Percentiles rank a stretch among this genome's conserved stretches.
phyloP scores from a whole-genome alignment of 2,797 vertebrate genomes.

The Sternotherus odoratus region DNA sequence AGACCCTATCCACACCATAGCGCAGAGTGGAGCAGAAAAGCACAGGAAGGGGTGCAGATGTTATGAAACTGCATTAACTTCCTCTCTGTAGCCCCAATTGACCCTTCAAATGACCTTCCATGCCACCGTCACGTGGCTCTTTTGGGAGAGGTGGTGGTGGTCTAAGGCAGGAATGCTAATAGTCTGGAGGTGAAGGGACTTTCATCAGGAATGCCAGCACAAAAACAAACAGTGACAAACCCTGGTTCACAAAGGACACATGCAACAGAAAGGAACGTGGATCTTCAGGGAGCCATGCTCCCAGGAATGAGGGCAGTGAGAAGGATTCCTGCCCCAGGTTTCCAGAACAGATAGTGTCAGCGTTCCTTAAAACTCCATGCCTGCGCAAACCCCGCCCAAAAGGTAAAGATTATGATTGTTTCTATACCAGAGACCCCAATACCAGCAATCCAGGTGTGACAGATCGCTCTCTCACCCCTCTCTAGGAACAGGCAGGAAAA shows the following conservation, averaged over 20 bases:
- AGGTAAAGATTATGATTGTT: not conserved
- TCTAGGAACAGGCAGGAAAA: no score
- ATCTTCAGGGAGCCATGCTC: no score
- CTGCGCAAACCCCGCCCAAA: not conserved
- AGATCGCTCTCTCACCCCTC: no score
- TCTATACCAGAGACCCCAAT: not conserved
- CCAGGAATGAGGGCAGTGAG: not conserved
- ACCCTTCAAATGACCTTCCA: not conserved
- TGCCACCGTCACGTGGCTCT: not conserved
- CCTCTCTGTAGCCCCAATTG: not conserved
- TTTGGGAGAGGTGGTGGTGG: not conserved
- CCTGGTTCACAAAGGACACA: not conserved
- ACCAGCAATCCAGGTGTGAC: not conserved
- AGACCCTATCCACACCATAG: not conserved
- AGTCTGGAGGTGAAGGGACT: not conserved
- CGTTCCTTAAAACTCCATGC: not conserved
- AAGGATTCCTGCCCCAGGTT: not conserved
- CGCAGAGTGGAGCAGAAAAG: not conserved
- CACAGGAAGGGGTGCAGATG: not conserved
- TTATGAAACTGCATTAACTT: no score
- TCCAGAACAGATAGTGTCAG: not conserved
- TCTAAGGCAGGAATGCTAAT: not conserved
- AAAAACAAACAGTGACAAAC: not conserved
- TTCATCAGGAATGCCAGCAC: not conserved
- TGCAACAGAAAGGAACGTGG: not conserved